phyloP scores from a whole-genome alignment of 2,888 invertebrate species.

The Sminthurinus aureus region DNA sequence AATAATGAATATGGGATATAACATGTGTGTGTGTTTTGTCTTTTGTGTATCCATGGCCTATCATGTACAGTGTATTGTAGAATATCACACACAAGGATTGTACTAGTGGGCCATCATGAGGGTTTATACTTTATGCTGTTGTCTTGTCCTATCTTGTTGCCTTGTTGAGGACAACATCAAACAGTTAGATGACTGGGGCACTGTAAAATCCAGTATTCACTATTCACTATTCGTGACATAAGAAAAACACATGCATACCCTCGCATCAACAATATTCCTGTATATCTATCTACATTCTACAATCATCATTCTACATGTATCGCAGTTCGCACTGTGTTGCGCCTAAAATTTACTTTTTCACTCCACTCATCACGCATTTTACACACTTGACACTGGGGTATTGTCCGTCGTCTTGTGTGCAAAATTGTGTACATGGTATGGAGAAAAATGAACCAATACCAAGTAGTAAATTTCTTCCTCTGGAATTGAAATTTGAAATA shows the following conservation, averaged over 20 bases:
- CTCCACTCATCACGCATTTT: too few relatives aligned
- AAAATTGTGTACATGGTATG: neutral
- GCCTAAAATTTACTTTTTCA: too few relatives aligned
- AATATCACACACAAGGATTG: neutral
- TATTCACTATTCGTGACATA: neutral
- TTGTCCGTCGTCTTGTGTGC: neutral
- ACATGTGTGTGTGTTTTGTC: neutral
- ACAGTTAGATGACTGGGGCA: conserved; percentile 21
- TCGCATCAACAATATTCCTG: neutral
- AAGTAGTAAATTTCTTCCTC: too few relatives aligned
- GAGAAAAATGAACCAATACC: too few relatives aligned
- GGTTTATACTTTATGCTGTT: neutral
- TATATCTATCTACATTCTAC: too few relatives aligned
- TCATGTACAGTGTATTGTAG: too few relatives aligned
- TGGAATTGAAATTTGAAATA: too few relatives aligned
- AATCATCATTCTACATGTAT: too few relatives aligned
- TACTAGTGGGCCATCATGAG: conserved; percentile 6
- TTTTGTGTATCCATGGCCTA: neutral
- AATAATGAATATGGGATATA: neutral
- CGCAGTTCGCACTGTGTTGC: too few relatives aligned
- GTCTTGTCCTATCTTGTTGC: neutral
- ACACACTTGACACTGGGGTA: too few relatives aligned
- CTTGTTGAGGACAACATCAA: conserved; percentile 8
- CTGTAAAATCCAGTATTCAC: conserved; percentile 15
- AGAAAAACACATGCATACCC: neutral